Percentiles rank a stretch among this genome's conserved stretches.
These are phyloP conservation scores for Noctua pronuba DNA, from an alignment of 2,888 invertebrate species.

Conservation along the genomic window DNA sequence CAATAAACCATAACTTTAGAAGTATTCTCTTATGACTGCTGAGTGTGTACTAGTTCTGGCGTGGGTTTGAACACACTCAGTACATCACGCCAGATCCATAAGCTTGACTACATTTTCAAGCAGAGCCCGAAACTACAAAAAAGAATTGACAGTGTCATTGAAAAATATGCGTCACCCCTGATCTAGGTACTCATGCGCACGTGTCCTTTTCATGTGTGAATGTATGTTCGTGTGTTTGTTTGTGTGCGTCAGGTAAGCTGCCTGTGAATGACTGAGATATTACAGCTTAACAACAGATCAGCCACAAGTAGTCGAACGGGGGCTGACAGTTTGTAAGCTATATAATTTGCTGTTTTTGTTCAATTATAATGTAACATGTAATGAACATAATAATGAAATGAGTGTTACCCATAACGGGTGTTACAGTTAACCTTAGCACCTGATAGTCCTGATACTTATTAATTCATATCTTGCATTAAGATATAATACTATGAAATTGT, in stretches of 20 bases:
- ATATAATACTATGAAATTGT: neutral
- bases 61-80: neutral
- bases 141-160: neutral
- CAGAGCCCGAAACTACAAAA: neutral
- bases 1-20: neutral
- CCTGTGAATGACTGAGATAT: constrained; percentile 43
- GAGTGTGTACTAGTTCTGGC: neutral
- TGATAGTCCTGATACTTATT: constrained; percentile 31
- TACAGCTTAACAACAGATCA: constrained; percentile 52
- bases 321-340: constrained; percentile 49
- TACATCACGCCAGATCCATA: neutral
- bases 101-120: neutral
- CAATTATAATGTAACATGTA: constrained; percentile 45
- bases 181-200: constrained; percentile 65
- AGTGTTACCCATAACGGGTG: constrained; percentile 18
- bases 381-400: constrained; percentile 23
- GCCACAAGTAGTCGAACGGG: constrained; percentile 41
- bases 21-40: neutral
- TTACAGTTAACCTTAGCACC: constrained; percentile 33
- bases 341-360: constrained; percentile 61
- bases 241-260: constrained; percentile 40
- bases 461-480: neutral
- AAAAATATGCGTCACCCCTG: constrained; percentile 35
- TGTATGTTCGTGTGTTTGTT: neutral
- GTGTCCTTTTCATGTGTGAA: constrained; percentile 50